Base-by-base conservation (phyloP, 2,888 invertebrate genomes). In the Sminthurides aquaticus region DNA sequence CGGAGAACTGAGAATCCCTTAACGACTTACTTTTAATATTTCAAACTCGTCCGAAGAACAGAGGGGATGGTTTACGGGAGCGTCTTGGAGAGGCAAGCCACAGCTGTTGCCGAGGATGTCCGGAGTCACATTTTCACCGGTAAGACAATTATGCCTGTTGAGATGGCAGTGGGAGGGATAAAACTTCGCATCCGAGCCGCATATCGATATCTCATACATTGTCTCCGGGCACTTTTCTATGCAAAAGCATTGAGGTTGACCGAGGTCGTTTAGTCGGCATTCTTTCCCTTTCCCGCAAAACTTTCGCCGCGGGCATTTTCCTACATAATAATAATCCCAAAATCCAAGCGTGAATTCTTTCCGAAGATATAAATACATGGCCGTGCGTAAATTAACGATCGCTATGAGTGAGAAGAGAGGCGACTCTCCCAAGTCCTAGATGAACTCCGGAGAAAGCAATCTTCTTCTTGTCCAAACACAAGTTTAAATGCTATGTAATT, bases 31-130 rank as follows among this genome's bases (percentile, higher is more conserved):
- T 81, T 86, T 86, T 82, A 86, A 84, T 71, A 86, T 84, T 79
- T 86, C 86, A 76, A 86, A 86, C 77, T 85, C 84, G 74, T 86
- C 85, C 74, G 84, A 82, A n/a, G 84, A 81, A 76, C 86, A 86
- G 59, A 67, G 60, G 65, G 70, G 60, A 65, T 65, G 64, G 20
- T 52, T 15, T 15, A 22, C 18, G 67, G 62, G 57, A 62, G 66
- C 34, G 67, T 59, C 63, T 64, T 69, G 29, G 62, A 66, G 22
- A 70, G 60, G 59, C 69, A 70, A 27, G 67, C 69, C 55, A 49
- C 64, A 60, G 18, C 29, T 60, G 25, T 22, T 55, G 5, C 59
- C 64, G 15, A 48, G 43, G 20, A 52, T 22, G 20, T 64, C 64
- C 18, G 34, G 18, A 26, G 60, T 28, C 15, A 64, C 55, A 27